These are phyloP conservation scores for Tapera naevia DNA, from an alignment of 2,797 vertebrate species.

Conservation along the genomic window DNA sequence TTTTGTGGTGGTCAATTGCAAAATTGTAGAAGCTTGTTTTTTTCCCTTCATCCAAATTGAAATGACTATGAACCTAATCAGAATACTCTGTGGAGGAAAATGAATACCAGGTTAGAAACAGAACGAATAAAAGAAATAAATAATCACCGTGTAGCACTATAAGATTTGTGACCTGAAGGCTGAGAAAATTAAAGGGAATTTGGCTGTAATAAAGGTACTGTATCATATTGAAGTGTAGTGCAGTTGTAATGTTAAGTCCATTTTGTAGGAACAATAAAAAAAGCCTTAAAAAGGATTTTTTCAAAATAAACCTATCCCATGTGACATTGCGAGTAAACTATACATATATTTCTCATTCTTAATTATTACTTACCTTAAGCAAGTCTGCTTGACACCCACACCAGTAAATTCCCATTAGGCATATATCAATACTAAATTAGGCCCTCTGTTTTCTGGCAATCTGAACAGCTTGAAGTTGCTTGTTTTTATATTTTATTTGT, in stretches of 20 bases:
- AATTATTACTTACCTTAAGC: not conserved
- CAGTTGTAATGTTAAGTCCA: not conserved
- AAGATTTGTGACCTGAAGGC: constrained; percentile 37
- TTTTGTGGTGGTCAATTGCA: not conserved
- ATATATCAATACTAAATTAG: not conserved
- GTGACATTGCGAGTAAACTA: not conserved
- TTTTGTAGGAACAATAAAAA: constrained; percentile 16
- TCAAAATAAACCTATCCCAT: not conserved
- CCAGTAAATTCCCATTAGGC: not conserved
- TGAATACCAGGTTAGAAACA: not conserved
- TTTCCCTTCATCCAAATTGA: not conserved
- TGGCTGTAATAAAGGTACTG: constrained; percentile 43
- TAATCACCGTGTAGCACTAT: not conserved
- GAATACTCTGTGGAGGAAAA: not conserved
- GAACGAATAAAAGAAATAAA: constrained; percentile 11
- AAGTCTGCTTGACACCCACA: not conserved
- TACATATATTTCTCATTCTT: not conserved
- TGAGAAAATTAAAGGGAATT: constrained; percentile 47
- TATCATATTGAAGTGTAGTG: constrained; percentile 13
- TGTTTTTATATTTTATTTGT: not conserved
- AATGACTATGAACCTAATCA: not conserved
- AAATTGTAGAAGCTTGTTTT: not conserved
- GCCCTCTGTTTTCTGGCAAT: not conserved
- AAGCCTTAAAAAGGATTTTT: not conserved
- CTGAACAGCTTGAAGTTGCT: not conserved